Base-by-base conservation (phyloP, 2,888 invertebrate species). In the Coremacera marginata region DNA sequence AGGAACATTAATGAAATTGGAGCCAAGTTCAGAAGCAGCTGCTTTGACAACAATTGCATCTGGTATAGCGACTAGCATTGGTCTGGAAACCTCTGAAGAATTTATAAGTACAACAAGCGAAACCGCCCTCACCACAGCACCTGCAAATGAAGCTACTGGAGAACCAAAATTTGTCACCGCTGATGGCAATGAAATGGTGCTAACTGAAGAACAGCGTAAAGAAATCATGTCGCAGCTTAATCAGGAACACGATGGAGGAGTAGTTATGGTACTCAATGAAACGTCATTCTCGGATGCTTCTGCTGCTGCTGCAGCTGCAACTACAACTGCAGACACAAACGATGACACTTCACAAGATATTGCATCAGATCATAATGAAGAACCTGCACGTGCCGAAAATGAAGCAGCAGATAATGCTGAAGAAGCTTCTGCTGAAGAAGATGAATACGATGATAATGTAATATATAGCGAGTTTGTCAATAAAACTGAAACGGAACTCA, bases 31-130 rank as follows among this genome's bases (percentile, higher is more conserved):
- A 0, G 92, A 92, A 84, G 90, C 91, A 0, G 92, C 91, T 84
- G 91, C 91, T 1, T 85, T 92, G 73, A 90, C 89, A 72, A 91
- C 91, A 80, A 92, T 92, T 0, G 91, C 91, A 0, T 90, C 91
- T 62, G 91, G 91, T 0, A 91, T 93, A 77, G 91, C 92, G 0
- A 90, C 92, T 0, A 91, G 92, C 76, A 85, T 92, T 9, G 90
- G 91, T 27, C 87, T 92, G 81, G 68, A 67, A 49, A 37, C 34
- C 7, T 44, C 73, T 27, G 68, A 77, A 19, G 77, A 76, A 25
- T 51, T 77, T 11, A 63, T 70, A 44, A 77, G 49, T 34, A 44
- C 63, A 22, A 55, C 57, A 5, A 52, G 27, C 22, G 65, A 37
- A 77, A 74, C 2, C 76, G 74, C 68, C 5, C 52, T 37, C 11